These are phyloP conservation scores for Rhyacophila evoluta DNA, from an alignment of 2,888 invertebrate genomes.

Conservation along the genomic window DNA sequence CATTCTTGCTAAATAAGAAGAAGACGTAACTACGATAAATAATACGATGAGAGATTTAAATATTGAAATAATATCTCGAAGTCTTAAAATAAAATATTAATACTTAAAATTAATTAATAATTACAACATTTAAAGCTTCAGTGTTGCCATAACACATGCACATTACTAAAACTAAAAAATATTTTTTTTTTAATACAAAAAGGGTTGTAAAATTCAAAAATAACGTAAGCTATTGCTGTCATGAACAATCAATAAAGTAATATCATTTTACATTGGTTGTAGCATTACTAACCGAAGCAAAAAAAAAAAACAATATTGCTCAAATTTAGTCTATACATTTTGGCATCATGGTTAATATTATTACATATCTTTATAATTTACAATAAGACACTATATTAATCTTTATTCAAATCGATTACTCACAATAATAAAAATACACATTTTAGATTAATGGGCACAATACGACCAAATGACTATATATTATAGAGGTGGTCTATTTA, in stretches of 20 bases:
- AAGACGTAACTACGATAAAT: not conserved
- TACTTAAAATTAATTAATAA: conserved; percentile 17
- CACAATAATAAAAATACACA: too few species aligned
- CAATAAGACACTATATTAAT: conserved; percentile 9
- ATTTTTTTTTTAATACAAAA: not conserved
- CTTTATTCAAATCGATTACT: not conserved
- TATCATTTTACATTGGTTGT: not conserved
- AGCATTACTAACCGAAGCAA: not conserved
- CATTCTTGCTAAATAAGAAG: not conserved
- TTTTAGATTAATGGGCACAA: too few species aligned
- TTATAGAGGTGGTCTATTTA: too few species aligned
- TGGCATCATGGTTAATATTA: conserved; percentile 12
- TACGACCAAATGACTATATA: too few species aligned
- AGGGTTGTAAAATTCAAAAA: conserved; percentile 2
- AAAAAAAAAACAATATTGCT: conserved; percentile 1
- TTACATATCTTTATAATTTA: not conserved
- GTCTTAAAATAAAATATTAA: conserved; percentile 7
- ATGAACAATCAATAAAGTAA: not conserved
- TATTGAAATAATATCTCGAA: not conserved
- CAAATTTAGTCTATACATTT: conserved; percentile 14
- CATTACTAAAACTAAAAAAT: not conserved
- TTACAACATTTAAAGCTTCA: conserved; percentile 17
- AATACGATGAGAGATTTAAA: not conserved
- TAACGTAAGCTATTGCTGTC: not conserved
- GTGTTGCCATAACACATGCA: not conserved